phyloP scores from a whole-genome alignment of 2,888 invertebrate genomes.

The Trilocha varians region DNA sequence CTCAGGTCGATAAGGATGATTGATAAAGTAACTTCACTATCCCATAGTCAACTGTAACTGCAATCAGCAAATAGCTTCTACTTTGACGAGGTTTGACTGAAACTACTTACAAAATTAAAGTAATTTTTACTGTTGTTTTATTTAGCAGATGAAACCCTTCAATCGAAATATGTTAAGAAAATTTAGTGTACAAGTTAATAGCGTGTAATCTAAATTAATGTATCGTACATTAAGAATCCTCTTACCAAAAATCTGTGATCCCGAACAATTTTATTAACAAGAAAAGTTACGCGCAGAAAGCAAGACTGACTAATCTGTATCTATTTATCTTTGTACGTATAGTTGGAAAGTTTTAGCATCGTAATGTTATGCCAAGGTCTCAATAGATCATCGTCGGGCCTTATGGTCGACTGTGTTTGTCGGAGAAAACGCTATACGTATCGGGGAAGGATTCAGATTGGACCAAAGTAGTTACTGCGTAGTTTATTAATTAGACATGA shows the following conservation, averaged over 20 bases:
- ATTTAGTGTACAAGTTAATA: too few relatives aligned
- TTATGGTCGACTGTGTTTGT: constrained; percentile 12
- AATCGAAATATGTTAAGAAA: too few relatives aligned
- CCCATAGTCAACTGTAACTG: too few relatives aligned
- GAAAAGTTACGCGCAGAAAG: neutral
- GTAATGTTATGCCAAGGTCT: constrained; percentile 27
- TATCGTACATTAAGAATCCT: neutral
- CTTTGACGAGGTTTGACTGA: too few relatives aligned
- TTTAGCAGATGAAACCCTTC: too few relatives aligned
- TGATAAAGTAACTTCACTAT: too few relatives aligned
- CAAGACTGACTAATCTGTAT: constrained; percentile 11
- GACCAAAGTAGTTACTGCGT: neutral
- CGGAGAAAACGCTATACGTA: constrained; percentile 8
- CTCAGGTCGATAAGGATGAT: too few relatives aligned
- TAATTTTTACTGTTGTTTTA: too few relatives aligned
- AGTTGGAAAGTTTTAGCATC: constrained; percentile 19
- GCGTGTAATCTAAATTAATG: too few relatives aligned
- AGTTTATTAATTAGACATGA: too few relatives aligned
- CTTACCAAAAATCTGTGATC: neutral
- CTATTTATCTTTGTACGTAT: constrained; percentile 16
- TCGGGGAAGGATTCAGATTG: neutral
- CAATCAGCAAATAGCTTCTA: too few relatives aligned
- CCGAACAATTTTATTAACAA: neutral
- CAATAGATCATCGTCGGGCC: constrained; percentile 24
- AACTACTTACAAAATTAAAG: too few relatives aligned